A percentile compares a stretch with the other conserved stretches of the same genome.
Evolutionary conservation across 2,797 vertebrate species (phyloP).

Genomic region (Discoglossus pictus): DNA sequence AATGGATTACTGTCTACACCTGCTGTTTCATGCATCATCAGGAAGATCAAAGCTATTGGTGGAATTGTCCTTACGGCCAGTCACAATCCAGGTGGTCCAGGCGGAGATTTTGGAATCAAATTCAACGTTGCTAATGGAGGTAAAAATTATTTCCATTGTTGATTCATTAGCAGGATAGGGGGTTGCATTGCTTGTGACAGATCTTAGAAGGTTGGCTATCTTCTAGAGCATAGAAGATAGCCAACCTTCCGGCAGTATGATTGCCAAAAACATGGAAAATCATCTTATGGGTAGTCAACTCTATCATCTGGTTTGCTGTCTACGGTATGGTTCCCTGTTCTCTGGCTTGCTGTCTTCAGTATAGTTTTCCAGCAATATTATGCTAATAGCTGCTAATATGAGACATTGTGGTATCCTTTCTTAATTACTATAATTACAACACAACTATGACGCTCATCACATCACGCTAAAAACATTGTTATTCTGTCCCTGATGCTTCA

Average conservation of each 20-base stretch:
- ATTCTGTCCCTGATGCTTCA: too few relatives aligned
- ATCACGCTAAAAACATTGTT: not conserved
- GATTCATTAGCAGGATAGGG: not conserved
- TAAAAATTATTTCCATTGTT: conserved; percentile 55
- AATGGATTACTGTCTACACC: conserved; percentile 96
- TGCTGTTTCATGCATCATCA: conserved; percentile 96
- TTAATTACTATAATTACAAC: not conserved
- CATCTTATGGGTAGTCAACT: too few relatives aligned
- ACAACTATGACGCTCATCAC: not conserved
- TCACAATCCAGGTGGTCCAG: conserved; percentile 93
- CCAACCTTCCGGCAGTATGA: too few relatives aligned
- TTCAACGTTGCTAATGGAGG: conserved; percentile 97
- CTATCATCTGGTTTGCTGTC: too few relatives aligned
- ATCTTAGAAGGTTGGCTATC: too few relatives aligned
- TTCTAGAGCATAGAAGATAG: too few relatives aligned
- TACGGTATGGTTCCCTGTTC: too few relatives aligned
- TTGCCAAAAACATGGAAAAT: too few relatives aligned
- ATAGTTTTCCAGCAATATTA: not conserved
- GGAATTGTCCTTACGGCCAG: conserved; percentile 97
- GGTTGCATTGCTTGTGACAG: too few relatives aligned
- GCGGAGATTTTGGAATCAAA: conserved; percentile 95
- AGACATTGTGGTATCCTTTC: not conserved
- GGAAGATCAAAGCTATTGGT: conserved; percentile 96
- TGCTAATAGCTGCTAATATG: not conserved
- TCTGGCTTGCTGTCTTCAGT: too few relatives aligned